Evolutionary conservation across 2,797 vertebrate species (phyloP), one percentile per base, ranked within the genome.

Genomic region (Manis crassicaudata): DNA sequence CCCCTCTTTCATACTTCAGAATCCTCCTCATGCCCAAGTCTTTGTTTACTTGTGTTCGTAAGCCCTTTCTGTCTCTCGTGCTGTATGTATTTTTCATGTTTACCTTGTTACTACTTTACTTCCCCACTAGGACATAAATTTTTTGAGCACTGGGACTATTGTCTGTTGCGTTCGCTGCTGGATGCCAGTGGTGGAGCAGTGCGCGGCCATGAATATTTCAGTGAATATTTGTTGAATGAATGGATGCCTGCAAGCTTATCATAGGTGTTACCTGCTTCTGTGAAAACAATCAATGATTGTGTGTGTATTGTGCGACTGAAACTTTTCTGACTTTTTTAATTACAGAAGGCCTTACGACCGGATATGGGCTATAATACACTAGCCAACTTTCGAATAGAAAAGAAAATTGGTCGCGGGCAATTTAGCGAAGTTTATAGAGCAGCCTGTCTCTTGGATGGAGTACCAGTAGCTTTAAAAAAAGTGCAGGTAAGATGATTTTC

Each of bases 381-480:
- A 97, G 99, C 99, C 96, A 99, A 99, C 98, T 99, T 99, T 98
- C 99, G 99, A 96, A 99, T 99, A 96, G 99, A 99, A 98, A 99
- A 99, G 97, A 99, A 99, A 98, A 99, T 99, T 68, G 99, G 99
- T 76, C 99, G 99, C 77, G 99, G 99, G 90, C 99, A 99, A 97
- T 99, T 99, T 98, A 99, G 99, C 92, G 99, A 99, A 98, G 99
- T 99, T 85, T 99, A 99, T 97, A 98, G 99, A 98, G 99, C 99
- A 12, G 98, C 99, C 35, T 99, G 99, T 98, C 98, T 99, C 93
- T 97, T 99, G 97, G 99, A 99, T 98, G 99, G 99, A 97, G 99
- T 99, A 0, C 98, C 99, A 11, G 99, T 99, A 97, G 99, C 99
- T 92, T 98, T 99, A 98, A 99, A 99, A 98, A 99, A 99, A 98